Conservation (phyloP, 1,140 invertebrate species). For the Philopotamus ludificatus region DNA sequence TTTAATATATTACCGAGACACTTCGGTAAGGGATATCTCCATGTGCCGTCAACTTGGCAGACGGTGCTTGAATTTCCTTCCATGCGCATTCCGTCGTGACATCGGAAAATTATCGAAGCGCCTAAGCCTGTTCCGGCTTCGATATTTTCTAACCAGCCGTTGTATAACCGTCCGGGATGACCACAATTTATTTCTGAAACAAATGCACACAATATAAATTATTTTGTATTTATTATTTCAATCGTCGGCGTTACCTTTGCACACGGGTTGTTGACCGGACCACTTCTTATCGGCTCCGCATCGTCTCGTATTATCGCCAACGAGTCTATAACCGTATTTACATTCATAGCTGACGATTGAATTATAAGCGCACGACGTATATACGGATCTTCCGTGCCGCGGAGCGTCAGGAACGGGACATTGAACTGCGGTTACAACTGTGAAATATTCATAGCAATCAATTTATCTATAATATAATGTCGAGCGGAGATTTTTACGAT, state of each 20-base stretch:
- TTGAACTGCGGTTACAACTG: conserved; percentile 84
- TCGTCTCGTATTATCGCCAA: conserved; percentile 80
- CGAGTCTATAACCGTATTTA: conserved; percentile 86
- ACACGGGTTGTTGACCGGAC: conserved; percentile 81
- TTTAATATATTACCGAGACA: conserved; percentile 61
- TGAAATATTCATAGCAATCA: no score
- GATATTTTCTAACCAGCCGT: conserved; percentile 94
- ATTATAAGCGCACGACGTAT: conserved; percentile 91
- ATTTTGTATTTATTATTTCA: background rate
- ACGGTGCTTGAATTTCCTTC: conserved; percentile 86
- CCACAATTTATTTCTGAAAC: conserved; percentile 95
- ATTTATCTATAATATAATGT: no score
- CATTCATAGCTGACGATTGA: conserved; percentile 92
- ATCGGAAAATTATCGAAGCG: conserved; percentile 90
- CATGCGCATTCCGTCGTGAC: conserved; percentile 89
- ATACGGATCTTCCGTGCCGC: conserved; percentile 86
- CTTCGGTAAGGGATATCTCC: conserved; percentile 88
- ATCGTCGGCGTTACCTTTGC: conserved; percentile 68
- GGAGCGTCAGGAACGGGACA: conserved; percentile 86
- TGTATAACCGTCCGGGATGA: conserved; percentile 83
- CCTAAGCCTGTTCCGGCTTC: conserved; percentile 85
- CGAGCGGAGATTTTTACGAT: no score
- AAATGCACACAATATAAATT: conserved; percentile 23
- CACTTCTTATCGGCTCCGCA: conserved; percentile 91
- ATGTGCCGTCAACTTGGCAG: conserved; percentile 88